Evolutionary conservation across 2,888 invertebrate species (phyloP).

Genomic region (Clepsis dumicolana): DNA sequence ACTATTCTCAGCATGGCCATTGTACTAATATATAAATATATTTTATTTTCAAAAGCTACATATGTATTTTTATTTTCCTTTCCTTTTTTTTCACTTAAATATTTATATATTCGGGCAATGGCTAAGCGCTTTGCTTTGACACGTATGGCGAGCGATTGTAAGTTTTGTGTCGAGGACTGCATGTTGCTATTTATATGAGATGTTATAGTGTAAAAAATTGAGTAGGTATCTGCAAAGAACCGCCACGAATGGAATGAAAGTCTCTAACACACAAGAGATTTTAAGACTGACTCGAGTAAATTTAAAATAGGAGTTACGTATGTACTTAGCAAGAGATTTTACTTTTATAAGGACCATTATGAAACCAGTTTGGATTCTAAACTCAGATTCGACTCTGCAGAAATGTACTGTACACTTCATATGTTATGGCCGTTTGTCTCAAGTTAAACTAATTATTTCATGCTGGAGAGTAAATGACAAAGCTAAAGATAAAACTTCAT

Average conservation of each 20-base stretch:
- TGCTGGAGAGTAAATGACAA: too few species aligned
- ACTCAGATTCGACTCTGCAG: too few species aligned
- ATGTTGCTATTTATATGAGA: neutral
- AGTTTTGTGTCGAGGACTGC: slow-evolving; percentile 12
- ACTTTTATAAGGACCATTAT: too few species aligned
- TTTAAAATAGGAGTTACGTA: too few species aligned
- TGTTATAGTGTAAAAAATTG: neutral
- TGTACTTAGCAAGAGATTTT: too few species aligned
- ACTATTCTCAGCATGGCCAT: slow-evolving; percentile 69
- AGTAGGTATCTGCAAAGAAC: neutral
- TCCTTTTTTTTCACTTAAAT: slow-evolving; percentile 54
- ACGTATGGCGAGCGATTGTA: slow-evolving; percentile 12
- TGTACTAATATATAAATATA: slow-evolving; percentile 81
- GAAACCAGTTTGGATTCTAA: too few species aligned
- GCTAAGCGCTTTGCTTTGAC: slow-evolving; percentile 56
- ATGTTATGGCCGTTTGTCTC: too few species aligned
- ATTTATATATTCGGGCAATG: slow-evolving; percentile 77
- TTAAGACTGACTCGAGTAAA: too few species aligned
- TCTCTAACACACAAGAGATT: too few species aligned
- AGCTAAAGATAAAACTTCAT: too few species aligned
- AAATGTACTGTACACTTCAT: too few species aligned
- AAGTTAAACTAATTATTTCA: too few species aligned
- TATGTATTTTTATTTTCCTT: slow-evolving; percentile 75
- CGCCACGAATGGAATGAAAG: neutral
- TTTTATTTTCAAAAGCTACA: slow-evolving; percentile 60